Evolutionary conservation across 2,797 vertebrate genomes (phyloP).

Genomic region (Telmatherina bonti): DNA sequence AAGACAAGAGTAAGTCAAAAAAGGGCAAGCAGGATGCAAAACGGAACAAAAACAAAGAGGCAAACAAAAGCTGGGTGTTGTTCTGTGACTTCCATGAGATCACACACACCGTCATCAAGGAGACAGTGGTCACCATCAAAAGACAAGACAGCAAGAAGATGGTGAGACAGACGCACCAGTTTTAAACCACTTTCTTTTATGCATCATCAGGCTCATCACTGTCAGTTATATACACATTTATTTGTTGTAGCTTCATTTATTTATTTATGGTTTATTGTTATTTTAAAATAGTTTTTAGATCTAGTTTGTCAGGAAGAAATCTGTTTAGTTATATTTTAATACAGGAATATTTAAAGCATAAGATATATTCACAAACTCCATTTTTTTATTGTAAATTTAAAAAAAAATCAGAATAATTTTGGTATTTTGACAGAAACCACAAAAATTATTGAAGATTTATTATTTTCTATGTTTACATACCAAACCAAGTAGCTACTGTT

Average conservation of each 20-base stretch:
- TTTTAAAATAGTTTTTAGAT: background rate
- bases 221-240: background rate
- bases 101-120: conserved; percentile 93
- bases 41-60: conserved; percentile 80
- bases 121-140: conserved; percentile 88
- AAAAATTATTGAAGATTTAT: background rate
- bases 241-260: background rate
- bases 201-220: background rate
- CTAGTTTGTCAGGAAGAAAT: background rate
- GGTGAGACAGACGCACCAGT: conserved; percentile 77
- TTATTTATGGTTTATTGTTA: background rate
- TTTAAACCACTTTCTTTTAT: background rate
- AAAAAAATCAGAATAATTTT: background rate
- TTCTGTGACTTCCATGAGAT: conserved; percentile 98
- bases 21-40: conserved; percentile 87
- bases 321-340: background rate
- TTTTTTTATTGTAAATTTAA: background rate
- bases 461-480: too few relatives aligned
- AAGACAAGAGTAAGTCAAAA: conserved; percentile 89
- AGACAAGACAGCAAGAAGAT: conserved; percentile 96
- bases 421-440: background rate
- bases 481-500: too few relatives aligned
- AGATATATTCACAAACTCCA: background rate
- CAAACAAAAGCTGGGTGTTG: conserved; percentile 81
- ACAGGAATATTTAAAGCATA: background rate